Base-by-base conservation (phyloP, 1,140 invertebrate genomes). In the Charaxes varanes region DNA sequence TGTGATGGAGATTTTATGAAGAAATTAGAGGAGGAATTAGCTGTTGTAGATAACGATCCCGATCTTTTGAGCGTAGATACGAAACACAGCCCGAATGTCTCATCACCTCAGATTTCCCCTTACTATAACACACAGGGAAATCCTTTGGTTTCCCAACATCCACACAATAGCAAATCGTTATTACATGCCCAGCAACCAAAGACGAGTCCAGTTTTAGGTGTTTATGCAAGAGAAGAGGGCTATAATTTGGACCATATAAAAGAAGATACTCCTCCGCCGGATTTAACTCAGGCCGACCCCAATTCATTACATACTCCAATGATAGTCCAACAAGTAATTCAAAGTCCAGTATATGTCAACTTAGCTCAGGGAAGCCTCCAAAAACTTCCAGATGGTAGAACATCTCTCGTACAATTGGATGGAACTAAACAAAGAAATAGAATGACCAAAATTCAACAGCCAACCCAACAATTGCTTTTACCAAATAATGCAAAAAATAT, bases 1-100 rank as follows among this genome's bases (percentile, higher is more conserved):
- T 83, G 76, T 41, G 78, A 83, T 55, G 72, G 65, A 37, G 78
- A 77, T 60, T 83, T 83, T 53, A 79, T 83, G 73, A 63, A 63
- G 37, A 83, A 74, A 48, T 41, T 82, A 10, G 78, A 82, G 57
- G 69, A 80, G 35, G 78, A 82, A 30, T 30, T 82, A 4, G 45
- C 70, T 6, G 45, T 60, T 13, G 61, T 66, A 6, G 73, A 82
- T 24, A 63, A 62, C 32, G 68, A 74, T 16, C 37, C 59, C 8
- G 53, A 52, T 6, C 28, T 79, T 12, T 48, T 77, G 10, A 68
- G 55, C 36, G 47, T 77, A 33, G 69, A 80, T 35, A 66, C 63
- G 4, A 68, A 69, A 47, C 33, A 42, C 13, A 62, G 54, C 14
- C n/a, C 43, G 3, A 65, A 71, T 47, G 23, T 45, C 46, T 32